Evolutionary conservation across 2,113 vertebrate species (phyloP).

Genomic region (Melierax canorus): DNA sequence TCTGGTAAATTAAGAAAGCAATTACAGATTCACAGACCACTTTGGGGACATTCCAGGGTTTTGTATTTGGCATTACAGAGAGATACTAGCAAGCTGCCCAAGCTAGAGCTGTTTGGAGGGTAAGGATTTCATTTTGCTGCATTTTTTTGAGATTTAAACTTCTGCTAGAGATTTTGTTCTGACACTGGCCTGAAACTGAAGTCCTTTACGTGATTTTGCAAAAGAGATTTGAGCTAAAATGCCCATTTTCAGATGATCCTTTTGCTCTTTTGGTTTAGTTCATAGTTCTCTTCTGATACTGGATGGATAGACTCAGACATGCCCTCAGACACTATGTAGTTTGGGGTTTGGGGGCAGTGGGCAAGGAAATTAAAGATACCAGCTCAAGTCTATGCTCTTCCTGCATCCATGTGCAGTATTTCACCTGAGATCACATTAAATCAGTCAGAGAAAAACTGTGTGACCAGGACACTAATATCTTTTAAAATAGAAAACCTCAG

Average conservation of each 20-base stretch:
- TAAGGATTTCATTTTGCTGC: not conserved
- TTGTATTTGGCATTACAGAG: not conserved
- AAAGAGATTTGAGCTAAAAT: not conserved
- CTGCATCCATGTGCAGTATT: not conserved
- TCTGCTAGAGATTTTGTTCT: not conserved
- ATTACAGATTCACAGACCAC: not conserved
- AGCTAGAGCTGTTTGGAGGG: not conserved
- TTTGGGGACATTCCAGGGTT: not conserved
- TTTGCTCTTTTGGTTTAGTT: not conserved
- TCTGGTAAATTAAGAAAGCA: conserved; percentile 33
- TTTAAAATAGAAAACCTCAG: not conserved
- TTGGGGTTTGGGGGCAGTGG: not conserved
- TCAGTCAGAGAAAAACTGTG: not conserved
- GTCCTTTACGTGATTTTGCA: not conserved
- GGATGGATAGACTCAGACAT: not conserved
- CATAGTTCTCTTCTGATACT: not conserved
- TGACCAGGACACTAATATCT: not conserved
- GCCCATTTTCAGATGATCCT: not conserved
- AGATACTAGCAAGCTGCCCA: not conserved
- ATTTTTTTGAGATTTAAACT: not conserved
- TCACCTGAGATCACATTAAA: not conserved
- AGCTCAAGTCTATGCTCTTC: not conserved
- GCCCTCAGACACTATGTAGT: not conserved
- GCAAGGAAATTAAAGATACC: not conserved
- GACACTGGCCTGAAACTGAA: not conserved